These are phyloP conservation scores for Maniola hyperantus DNA, from an alignment of 2,888 invertebrate species.

Conservation along the genomic window DNA sequence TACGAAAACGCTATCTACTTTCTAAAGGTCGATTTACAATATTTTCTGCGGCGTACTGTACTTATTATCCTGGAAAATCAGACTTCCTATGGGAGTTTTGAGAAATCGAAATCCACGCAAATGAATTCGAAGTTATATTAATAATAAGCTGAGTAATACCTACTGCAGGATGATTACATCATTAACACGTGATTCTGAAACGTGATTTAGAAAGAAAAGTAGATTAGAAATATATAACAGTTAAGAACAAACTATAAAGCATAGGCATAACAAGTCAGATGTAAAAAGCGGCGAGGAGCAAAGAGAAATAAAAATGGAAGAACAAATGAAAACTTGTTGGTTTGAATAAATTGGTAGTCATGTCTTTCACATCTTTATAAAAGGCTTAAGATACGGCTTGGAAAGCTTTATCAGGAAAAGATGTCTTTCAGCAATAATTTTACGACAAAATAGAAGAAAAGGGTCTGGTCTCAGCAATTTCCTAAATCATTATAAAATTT, in stretches of 20 bases:
- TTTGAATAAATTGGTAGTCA: too few species aligned
- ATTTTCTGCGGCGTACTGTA: too few species aligned
- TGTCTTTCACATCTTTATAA: not conserved
- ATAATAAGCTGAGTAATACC: slow-evolving; percentile 10
- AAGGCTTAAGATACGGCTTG: not conserved
- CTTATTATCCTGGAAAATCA: too few species aligned
- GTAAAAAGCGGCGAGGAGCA: not conserved
- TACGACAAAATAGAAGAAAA: not conserved
- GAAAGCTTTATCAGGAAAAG: not conserved
- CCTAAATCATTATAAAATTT: not conserved
- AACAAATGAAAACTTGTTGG: too few species aligned
- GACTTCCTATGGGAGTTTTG: too few species aligned
- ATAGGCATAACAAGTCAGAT: not conserved
- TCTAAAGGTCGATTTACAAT: too few species aligned
- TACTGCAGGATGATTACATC: slow-evolving; percentile 2
- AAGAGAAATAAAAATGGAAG: too few species aligned
- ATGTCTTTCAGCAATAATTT: not conserved
- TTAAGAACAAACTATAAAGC: slow-evolving; percentile 7
- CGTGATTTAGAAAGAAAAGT: slow-evolving; percentile 18
- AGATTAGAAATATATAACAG: slow-evolving; percentile 24
- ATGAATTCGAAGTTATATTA: too few species aligned
- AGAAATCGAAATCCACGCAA: too few species aligned
- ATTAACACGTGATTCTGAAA: slow-evolving; percentile 32
- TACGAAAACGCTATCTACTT: too few species aligned
- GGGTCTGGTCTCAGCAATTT: not conserved